A percentile compares a stretch with the other conserved stretches of the same genome.
Evolutionary conservation across 92 coral and sea anemone species (phyloP).

Genomic region (Virgularia gustaviana): DNA sequence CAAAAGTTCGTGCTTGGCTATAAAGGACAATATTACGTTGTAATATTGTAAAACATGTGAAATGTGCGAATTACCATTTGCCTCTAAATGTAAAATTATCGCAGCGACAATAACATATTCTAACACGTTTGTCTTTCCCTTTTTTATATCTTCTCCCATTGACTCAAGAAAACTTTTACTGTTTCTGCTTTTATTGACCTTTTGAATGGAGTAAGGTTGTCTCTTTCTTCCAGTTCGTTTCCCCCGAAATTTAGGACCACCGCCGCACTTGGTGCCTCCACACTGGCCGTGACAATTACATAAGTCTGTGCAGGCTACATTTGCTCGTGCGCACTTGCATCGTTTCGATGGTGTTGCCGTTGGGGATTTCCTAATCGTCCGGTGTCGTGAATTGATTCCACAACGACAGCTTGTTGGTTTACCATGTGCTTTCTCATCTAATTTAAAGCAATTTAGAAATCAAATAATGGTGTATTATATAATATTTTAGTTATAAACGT

Average conservation of each 20-base stretch:
- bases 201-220: slow-evolving; percentile 34
- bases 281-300: slow-evolving; percentile 45
- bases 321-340: slow-evolving; percentile 27
- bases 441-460: too few relatives aligned
- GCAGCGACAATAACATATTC: slow-evolving; percentile 42
- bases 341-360: slow-evolving; percentile 24
- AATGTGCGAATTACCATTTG: background rate
- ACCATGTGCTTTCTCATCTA: too few relatives aligned
- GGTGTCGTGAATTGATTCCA: slow-evolving; percentile 18
- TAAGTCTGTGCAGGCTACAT: slow-evolving; percentile 21
- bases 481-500: too few relatives aligned
- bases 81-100: background rate
- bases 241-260: too few relatives aligned
- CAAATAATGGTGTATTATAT: too few relatives aligned
- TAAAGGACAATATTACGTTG: background rate
- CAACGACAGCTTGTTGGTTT: slow-evolving; percentile 39
- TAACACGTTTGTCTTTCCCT: slow-evolving; percentile 24
- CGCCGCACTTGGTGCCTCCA: slow-evolving; percentile 25
- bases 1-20: background rate
- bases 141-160: slow-evolving; percentile 21
- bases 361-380: background rate
- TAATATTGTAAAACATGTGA: background rate
- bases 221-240: slow-evolving; percentile 27
- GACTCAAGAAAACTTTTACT: slow-evolving; percentile 34
- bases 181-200: slow-evolving; percentile 15